Conservation (phyloP, 2,113 vertebrate genomes). For the Orcinus orca region DNA sequence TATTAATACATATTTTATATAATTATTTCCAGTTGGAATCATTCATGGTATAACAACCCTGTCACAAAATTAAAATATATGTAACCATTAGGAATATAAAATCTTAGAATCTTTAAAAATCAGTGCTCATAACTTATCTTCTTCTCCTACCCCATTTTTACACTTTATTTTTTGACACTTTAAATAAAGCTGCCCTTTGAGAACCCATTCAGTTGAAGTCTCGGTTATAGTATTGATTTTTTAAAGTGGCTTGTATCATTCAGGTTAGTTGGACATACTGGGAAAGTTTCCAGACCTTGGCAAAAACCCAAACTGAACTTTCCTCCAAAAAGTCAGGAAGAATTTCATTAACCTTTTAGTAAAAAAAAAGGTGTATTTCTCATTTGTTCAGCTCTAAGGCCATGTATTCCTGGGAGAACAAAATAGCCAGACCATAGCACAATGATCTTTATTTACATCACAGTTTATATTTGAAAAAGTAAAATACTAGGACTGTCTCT, state of each 20-base stretch:
- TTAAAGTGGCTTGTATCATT: conserved; percentile 56
- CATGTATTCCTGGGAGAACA: not conserved
- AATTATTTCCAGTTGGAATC: not conserved
- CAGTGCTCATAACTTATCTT: not conserved
- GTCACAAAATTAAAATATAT: not conserved
- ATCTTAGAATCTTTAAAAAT: not conserved
- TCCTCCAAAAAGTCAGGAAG: conserved; percentile 59
- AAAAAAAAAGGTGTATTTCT: conserved; percentile 21
- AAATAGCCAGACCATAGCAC: not conserved
- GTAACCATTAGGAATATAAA: not conserved
- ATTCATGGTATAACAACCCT: not conserved
- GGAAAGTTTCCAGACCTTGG: conserved; percentile 57
- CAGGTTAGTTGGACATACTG: conserved; percentile 30
- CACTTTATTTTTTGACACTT: not conserved
- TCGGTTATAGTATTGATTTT: conserved; percentile 56
- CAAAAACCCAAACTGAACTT: conserved; percentile 64
- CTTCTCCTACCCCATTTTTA: not conserved
- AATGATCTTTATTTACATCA: conserved; percentile 1
- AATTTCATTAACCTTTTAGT: conserved; percentile 72
- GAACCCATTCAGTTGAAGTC: not conserved
- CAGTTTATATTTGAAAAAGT: not conserved
- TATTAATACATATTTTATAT: not conserved
- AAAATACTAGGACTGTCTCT: not conserved
- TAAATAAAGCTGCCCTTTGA: conserved; percentile 21
- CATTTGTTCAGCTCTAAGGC: conserved; percentile 56